phyloP scores from a whole-genome alignment of 2,797 vertebrate species.

The Botia almorhae region DNA sequence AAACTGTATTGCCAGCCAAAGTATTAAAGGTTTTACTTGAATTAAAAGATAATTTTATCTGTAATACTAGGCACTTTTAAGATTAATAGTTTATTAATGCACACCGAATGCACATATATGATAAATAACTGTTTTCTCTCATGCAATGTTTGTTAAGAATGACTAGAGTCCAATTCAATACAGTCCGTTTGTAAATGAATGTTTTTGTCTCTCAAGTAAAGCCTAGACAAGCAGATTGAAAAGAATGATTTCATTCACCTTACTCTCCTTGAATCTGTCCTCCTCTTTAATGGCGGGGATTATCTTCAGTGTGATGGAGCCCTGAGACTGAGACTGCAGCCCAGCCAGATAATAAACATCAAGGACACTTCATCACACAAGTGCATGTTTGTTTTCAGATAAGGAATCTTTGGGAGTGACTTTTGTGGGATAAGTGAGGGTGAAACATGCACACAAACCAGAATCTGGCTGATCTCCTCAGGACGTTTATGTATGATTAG shows the following conservation, averaged over 20 bases:
- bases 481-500: conserved; percentile 89
- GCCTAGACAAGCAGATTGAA: background rate
- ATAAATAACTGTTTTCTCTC: too few species aligned
- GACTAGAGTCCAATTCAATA: too few species aligned
- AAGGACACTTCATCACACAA: background rate
- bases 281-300: conserved; percentile 92
- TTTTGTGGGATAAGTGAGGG: background rate
- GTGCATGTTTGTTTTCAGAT: background rate
- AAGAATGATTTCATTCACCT: conserved; percentile 74
- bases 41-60: too few species aligned
- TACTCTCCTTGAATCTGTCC: conserved; percentile 88
- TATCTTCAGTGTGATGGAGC: conserved; percentile 94
- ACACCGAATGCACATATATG: too few species aligned
- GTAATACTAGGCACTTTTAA: too few species aligned
- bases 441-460: conserved; percentile 74
- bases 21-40: too few species aligned
- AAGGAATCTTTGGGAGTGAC: background rate
- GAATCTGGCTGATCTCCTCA: conserved; percentile 94
- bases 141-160: too few species aligned
- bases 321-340: conserved; percentile 91
- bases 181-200: background rate
- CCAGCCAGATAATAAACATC: conserved; percentile 44
- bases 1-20: too few species aligned
- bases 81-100: too few species aligned
- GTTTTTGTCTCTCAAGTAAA: background rate